phyloP scores from a whole-genome alignment of 2,113 vertebrate species.

The Thunnus thynnus region DNA sequence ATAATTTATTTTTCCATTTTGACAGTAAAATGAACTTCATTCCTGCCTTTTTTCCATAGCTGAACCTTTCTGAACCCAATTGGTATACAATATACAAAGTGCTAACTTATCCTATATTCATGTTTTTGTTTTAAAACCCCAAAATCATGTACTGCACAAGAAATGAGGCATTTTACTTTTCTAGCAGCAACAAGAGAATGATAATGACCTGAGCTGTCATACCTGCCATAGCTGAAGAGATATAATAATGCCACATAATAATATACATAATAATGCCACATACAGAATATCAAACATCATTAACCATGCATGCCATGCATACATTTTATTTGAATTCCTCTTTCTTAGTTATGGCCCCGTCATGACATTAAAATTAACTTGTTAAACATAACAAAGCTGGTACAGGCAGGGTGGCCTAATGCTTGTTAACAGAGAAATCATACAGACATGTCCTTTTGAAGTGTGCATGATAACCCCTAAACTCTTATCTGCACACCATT shows the following conservation, averaged over 20 bases:
- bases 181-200: not conserved
- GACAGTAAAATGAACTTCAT: not conserved
- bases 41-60: not conserved
- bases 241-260: not conserved
- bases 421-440: too few species aligned
- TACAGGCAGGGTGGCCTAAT: too few species aligned
- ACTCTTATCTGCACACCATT: too few species aligned
- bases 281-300: not conserved
- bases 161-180: slow-evolving; percentile 26
- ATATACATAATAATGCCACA: not conserved
- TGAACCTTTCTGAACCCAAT: slow-evolving; percentile 13
- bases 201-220: not conserved
- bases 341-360: too few species aligned
- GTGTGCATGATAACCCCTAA: too few species aligned
- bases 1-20: slow-evolving; percentile 16
- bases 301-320: not conserved
- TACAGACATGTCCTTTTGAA: too few species aligned
- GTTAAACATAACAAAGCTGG: too few species aligned
- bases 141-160: slow-evolving; percentile 14
- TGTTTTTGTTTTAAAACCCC: slow-evolving; percentile 11
- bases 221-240: slow-evolving; percentile 1
- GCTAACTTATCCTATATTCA: slow-evolving; percentile 4
- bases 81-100: not conserved
- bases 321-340: too few species aligned
- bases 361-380: too few species aligned